Conservation (phyloP, 37 sponge, comb jelly and placozoan species). For the Haliclona indistincta region DNA sequence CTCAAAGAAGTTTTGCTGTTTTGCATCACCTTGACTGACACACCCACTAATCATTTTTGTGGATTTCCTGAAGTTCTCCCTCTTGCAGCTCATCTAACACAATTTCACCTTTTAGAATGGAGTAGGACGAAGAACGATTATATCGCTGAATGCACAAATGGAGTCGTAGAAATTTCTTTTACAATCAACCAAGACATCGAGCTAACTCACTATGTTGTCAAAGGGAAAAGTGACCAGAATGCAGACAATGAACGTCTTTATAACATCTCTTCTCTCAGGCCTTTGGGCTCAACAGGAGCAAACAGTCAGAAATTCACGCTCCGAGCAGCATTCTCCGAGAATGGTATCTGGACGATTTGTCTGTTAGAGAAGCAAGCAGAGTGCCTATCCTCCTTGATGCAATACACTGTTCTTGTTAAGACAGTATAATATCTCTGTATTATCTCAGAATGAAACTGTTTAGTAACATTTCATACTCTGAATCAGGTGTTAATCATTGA, state of each 20-base stretch:
- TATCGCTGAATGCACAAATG: slow-evolving; percentile 17
- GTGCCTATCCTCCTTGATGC: not conserved
- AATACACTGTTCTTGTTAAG: not conserved
- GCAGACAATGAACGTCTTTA: no score
- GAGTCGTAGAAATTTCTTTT: slow-evolving; percentile 3
- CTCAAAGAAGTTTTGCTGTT: no score
- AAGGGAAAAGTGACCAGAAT: no score
- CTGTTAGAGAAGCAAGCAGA: not conserved
- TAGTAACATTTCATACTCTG: no score
- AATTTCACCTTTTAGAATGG: slow-evolving; percentile 32
- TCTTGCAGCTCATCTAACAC: not conserved
- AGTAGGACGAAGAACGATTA: not conserved
- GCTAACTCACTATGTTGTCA: slow-evolving; percentile 10
- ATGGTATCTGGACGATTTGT: slow-evolving; percentile 30
- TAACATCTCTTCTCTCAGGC: no score
- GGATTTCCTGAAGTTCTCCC: slow-evolving; percentile 2
- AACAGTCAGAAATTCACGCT: no score
- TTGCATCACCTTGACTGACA: no score
- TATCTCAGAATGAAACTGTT: no score
- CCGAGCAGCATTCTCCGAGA: slow-evolving; percentile 2
- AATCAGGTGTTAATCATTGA: no score
- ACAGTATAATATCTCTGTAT: no score
- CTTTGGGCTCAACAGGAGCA: no score
- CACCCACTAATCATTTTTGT: no score
- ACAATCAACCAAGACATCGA: not conserved